These are phyloP conservation scores for Chlamydotis undulata DNA, from an alignment of 2,113 vertebrate species.

Conservation along the genomic window DNA sequence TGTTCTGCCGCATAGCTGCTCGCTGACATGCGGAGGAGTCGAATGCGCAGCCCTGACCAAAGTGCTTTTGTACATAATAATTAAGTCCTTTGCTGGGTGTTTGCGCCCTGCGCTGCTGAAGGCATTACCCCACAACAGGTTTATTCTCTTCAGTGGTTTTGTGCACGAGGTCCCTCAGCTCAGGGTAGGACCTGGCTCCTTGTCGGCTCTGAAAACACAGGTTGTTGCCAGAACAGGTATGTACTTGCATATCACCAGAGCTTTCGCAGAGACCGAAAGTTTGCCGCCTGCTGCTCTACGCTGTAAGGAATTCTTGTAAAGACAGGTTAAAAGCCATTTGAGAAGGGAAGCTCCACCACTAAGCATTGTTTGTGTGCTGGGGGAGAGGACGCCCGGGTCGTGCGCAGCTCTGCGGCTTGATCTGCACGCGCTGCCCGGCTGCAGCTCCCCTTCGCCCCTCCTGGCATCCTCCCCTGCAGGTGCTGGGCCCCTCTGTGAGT, in stretches of 20 bases:
- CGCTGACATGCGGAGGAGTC: neutral
- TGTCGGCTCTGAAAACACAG: neutral
- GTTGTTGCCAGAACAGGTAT: neutral
- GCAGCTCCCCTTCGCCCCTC: neutral
- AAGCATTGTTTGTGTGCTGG: neutral
- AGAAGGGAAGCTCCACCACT: neutral
- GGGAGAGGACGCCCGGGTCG: neutral
- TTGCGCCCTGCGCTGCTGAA: neutral
- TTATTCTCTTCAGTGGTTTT: neutral
- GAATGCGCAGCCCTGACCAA: neutral
- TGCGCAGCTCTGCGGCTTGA: neutral
- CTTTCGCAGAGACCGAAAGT: neutral
- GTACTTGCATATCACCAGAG: neutral
- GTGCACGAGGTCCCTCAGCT: neutral
- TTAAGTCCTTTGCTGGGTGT: neutral
- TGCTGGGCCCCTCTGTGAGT: neutral
- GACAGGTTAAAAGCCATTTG: rapidly evolving
- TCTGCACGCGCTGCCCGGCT: neutral
- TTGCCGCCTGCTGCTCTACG: neutral
- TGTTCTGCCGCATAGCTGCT: slow-evolving; percentile 65
- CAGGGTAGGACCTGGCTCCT: neutral
- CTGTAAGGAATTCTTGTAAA: neutral
- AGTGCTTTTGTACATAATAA: neutral
- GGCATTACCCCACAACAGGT: neutral
- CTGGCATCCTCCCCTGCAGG: neutral